Evolutionary conservation across 2,888 invertebrate genomes (phyloP), one percentile per base, ranked within the genome.

Genomic region (Synergus gifuensis): DNA sequence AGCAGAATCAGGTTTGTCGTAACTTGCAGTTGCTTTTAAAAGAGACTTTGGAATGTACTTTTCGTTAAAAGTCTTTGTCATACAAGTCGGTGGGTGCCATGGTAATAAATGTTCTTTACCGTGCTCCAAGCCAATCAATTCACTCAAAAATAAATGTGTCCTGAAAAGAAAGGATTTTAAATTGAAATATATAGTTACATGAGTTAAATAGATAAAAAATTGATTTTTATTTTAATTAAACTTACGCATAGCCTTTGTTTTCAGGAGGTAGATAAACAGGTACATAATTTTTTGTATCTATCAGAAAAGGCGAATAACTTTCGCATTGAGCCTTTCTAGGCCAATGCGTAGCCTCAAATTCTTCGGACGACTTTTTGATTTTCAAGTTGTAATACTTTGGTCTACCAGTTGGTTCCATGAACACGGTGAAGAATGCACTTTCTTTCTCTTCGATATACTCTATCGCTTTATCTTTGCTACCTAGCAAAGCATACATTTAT

Each of bases 221-320:
- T 46, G 46, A 28, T 1, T 18, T 8, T 58, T 2, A 58, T 58
- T 58, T 58, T 18, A 60, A 28, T 60, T 44, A 73, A 60, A 92
- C 94, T 93, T 93, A 96, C 96, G 94, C 94, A 90, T 95, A 95
- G 79, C 96, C 97, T 90, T 96, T 96, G 90, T 96, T 96, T 91
- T 96, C 96, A 78, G 96, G 95, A 0, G 96, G 95, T 87, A 97
- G 92, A 92, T 96, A 96, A 18, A 95, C 93, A 16, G 95, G 95
- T 77, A 95, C 94, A 83, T 96, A 89, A 79, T 86, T 84, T 49
- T 86, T 87, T 16, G 85, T 84, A 66, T 88, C 86, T 12, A 79
- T 77, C 5, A 83, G 40, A 40, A 84, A 79, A 40, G 85, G 78
- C 69, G 83, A 82, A 62, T 84, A 84, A 18, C 80, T 86, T 63